Conservation (phyloP, 2,888 invertebrate genomes). For the Balanococcus diminutus region DNA sequence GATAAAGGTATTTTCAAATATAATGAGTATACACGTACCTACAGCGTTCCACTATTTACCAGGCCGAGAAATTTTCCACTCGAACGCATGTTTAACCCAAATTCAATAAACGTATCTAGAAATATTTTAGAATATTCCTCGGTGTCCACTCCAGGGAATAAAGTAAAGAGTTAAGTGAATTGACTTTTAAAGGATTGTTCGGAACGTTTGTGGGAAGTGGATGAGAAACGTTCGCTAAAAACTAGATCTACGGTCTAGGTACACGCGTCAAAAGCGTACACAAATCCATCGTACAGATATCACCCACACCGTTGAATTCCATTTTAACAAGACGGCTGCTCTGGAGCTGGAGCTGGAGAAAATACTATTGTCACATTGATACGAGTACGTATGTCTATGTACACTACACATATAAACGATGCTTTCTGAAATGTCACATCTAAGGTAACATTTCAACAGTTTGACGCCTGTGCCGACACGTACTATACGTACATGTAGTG, state of each 20-base stretch:
- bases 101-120: background rate
- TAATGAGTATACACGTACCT: too few relatives aligned
- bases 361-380: background rate
- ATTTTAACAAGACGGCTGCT: background rate
- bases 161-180: conserved; percentile 4
- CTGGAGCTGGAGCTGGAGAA: too few relatives aligned
- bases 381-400: background rate
- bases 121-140: background rate
- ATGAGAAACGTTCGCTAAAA: background rate
- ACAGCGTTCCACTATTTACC: background rate
- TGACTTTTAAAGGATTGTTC: background rate
- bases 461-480: background rate
- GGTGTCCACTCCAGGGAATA: background rate
- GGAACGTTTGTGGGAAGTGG: background rate
- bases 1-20: background rate
- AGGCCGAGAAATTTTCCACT: background rate
- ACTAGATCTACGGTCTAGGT: too few relatives aligned
- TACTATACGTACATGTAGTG: background rate
- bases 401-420: background rate
- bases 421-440: background rate
- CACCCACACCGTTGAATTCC: background rate
- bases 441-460: background rate
- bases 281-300: background rate
- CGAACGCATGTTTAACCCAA: conserved; percentile 20
- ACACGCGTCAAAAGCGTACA: background rate